These are phyloP conservation scores for Agelas oroides DNA, from an alignment of 37 sponge, comb jelly and placozoan species.

Conservation along the genomic window DNA sequence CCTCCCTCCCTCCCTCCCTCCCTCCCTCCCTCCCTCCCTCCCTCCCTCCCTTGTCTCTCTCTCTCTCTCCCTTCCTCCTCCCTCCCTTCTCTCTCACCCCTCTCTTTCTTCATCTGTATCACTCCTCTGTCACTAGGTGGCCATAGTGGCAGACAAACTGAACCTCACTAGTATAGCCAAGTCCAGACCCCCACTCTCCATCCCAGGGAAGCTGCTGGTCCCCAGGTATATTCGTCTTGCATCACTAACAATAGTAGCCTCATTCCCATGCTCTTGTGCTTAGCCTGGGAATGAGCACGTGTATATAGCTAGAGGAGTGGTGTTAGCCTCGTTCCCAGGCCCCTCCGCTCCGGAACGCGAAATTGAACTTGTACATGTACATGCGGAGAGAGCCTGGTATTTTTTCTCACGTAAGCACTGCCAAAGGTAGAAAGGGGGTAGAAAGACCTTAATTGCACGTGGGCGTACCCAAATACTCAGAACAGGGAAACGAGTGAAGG, in stretches of 20 bases:
- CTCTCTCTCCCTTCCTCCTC: neutral
- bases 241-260: neutral
- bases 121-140: slow-evolving; percentile 53
- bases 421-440: too few species aligned
- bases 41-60: neutral
- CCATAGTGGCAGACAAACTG: slow-evolving; percentile 58
- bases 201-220: slow-evolving; percentile 80
- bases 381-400: too few species aligned
- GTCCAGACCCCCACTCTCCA: slow-evolving; percentile 62
- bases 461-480: too few species aligned
- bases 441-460: too few species aligned
- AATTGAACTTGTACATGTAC: too few species aligned
- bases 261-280: too few species aligned
- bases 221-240: slow-evolving; percentile 62
- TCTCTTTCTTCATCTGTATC: neutral
- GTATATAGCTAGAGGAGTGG: too few species aligned
- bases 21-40: slow-evolving; percentile 6
- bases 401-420: too few species aligned
- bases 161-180: slow-evolving; percentile 55
- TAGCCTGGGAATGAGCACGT: too few species aligned
- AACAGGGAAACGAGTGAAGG: too few species aligned
- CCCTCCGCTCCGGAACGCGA: too few species aligned
- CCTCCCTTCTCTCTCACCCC: neutral
- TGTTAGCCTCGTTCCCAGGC: too few species aligned
- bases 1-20: slow-evolving; percentile 3